A percentile compares a stretch with the other conserved stretches of the same genome.
Conservation (phyloP, 2,113 vertebrate species). For the Elachura formosa region DNA sequence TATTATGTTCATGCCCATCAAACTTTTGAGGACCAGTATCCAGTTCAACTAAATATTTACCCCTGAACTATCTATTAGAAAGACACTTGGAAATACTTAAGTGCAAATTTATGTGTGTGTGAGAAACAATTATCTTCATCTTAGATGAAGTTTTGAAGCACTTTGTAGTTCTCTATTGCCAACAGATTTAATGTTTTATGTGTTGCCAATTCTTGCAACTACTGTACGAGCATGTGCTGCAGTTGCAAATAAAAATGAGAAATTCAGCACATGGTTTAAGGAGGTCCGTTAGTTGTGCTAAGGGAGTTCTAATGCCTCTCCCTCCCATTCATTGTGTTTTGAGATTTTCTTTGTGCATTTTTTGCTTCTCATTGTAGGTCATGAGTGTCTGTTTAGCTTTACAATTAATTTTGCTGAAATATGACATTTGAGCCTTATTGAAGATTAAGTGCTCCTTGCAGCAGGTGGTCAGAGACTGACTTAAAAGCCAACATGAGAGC, state of each 20-base stretch:
- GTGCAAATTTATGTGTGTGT: slow-evolving; percentile 71
- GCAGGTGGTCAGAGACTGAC: slow-evolving; percentile 71
- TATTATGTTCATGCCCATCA: slow-evolving; percentile 50
- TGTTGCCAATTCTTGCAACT: slow-evolving; percentile 80
- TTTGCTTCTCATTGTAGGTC: slow-evolving; percentile 75
- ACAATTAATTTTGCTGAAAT: slow-evolving; percentile 69
- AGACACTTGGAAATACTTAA: slow-evolving; percentile 70
- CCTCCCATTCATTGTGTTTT: slow-evolving; percentile 48
- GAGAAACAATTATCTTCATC: slow-evolving; percentile 74
- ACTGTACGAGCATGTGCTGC: slow-evolving; percentile 55
- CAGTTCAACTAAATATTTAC: slow-evolving; percentile 63
- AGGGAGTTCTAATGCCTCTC: slow-evolving; percentile 58
- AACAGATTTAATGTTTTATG: slow-evolving; percentile 81
- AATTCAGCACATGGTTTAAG: slow-evolving; percentile 60
- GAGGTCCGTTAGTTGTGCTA: slow-evolving; percentile 60
- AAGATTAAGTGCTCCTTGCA: slow-evolving; percentile 75
- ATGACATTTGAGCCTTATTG: slow-evolving; percentile 75
- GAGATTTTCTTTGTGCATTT: slow-evolving; percentile 60
- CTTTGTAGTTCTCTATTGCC: slow-evolving; percentile 96
- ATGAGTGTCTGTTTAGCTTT: slow-evolving; percentile 78
- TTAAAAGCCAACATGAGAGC: slow-evolving; percentile 4
- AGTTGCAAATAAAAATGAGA: slow-evolving; percentile 65
- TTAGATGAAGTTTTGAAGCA: slow-evolving; percentile 83
- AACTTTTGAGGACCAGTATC: slow-evolving; percentile 74
- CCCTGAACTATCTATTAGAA: slow-evolving; percentile 59